Base-by-base conservation (phyloP, 1,140 invertebrate species). In the Melitaea cinxia region DNA sequence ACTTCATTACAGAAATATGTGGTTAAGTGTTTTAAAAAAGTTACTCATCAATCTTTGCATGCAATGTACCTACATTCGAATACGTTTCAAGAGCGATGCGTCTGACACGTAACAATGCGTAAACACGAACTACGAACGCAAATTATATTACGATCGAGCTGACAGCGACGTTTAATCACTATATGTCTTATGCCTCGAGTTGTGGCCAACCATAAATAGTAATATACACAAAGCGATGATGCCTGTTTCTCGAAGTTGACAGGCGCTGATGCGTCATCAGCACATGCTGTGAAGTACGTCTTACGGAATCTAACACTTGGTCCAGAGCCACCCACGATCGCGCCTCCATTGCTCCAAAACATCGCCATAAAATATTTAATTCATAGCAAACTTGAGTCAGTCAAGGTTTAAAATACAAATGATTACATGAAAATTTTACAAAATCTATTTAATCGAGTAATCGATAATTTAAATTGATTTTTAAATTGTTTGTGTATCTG, bases 131-230 rank as follows among this genome's bases (percentile, higher is more conserved):
- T 17, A 64, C n/a, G 21, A 60, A 60, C 35, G 28, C 45, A 58
- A 60, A 64, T 49, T n/a, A 52, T 69, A 64, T 37, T 52, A 69
- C 39, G 55, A 65, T 47, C 12, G 49, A 63, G 37, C 30, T 10
- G 49, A 57, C 59, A 26, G 61, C 62, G 39, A 70, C 68, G 63
- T 71, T 73, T 73, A 77, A 77, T 74, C 66, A 65, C 58, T 71
- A 71, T 68, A 71, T 65, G 64, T 56, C 55, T 65, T 33, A 52
- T 67, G 35, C 71, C 56, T 52, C 63, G 47, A 53, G 49, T 54
- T 62, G 39, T 64, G 21, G 54, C 67, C 49, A 33, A 65, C 86
- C 86, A 78, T 86, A 87, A 83, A 87, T 85, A 85, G 86, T 72
- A 78, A 80, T 83, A 70, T 74, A 72, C 50, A 77, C 67, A 73